Conservation (phyloP, 2,113 vertebrate species). For the Equus przewalskii region DNA sequence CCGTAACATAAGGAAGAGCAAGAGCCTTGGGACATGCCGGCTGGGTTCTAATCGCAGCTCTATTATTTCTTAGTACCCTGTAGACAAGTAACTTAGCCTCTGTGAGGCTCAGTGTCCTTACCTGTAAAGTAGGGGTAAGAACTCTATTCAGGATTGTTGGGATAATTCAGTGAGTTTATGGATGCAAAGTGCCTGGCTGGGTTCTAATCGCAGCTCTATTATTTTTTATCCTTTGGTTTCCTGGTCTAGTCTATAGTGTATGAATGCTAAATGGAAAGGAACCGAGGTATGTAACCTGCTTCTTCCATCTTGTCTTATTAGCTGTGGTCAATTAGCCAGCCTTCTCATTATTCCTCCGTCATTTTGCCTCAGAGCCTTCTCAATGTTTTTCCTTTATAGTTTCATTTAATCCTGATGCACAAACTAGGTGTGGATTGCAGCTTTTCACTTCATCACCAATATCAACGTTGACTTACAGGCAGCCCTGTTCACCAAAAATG, state of each 20-base stretch:
- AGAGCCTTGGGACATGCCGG: not conserved
- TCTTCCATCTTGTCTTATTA: not conserved
- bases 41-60: not conserved
- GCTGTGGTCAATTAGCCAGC: not conserved
- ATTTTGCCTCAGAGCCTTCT: slow-evolving; percentile 11
- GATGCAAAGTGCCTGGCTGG: not conserved
- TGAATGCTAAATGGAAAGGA: not conserved
- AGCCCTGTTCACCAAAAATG: slow-evolving; percentile 81
- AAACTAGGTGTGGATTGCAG: not conserved
- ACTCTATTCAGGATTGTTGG: not conserved
- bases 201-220: no score
- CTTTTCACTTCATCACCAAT: slow-evolving; percentile 76
- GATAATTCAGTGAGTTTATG: not conserved
- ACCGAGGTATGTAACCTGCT: not conserved
- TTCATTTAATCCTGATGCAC: slow-evolving; percentile 40
- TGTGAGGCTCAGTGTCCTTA: not conserved
- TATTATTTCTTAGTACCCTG: not conserved
- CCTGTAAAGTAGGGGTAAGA: not conserved
- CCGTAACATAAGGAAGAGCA: not conserved
- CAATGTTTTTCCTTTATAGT: slow-evolving; percentile 22
- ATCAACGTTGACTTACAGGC: slow-evolving; percentile 77
- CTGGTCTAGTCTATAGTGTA: not conserved
- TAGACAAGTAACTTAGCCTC: slow-evolving; percentile 23
- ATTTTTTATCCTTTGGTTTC: not conserved
- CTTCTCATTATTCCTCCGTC: not conserved